Percentiles rank a stretch among this genome's conserved stretches.
These are phyloP conservation scores for Rhagologus leucostigma DNA, from an alignment of 2,113 vertebrate species.

Conservation along the genomic window DNA sequence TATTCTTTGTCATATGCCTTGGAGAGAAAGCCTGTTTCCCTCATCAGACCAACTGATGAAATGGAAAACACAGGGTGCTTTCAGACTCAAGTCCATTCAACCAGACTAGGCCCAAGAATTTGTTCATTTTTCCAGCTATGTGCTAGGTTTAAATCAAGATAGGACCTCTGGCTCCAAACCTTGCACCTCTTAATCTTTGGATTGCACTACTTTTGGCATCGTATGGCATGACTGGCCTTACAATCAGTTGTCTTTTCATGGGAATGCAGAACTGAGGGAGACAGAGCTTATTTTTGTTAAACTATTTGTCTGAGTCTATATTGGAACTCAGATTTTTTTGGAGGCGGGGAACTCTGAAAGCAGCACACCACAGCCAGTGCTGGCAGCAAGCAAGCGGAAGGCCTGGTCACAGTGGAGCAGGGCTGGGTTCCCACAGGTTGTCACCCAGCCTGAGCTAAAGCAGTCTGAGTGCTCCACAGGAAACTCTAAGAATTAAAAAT, in stretches of 20 bases:
- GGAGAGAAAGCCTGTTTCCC: neutral
- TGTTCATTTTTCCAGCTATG: neutral
- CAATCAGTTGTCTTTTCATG: neutral
- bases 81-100: neutral
- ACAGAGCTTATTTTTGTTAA: slow-evolving; percentile 7
- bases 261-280: neutral
- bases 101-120: neutral
- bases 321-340: neutral
- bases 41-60: neutral
- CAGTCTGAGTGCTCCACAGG: neutral
- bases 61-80: neutral
- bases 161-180: neutral
- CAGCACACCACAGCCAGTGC: neutral
- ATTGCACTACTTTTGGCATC: neutral
- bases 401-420: accelerated
- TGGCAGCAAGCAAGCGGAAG: neutral
- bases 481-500: neutral
- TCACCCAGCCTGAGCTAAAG: neutral
- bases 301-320: neutral
- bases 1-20: neutral
- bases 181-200: neutral
- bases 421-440: neutral
- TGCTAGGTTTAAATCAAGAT: neutral
- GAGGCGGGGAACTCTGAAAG: accelerated
- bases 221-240: neutral